Conservation (phyloP, 2,113 vertebrate genomes). For the Callipepla squamata region DNA sequence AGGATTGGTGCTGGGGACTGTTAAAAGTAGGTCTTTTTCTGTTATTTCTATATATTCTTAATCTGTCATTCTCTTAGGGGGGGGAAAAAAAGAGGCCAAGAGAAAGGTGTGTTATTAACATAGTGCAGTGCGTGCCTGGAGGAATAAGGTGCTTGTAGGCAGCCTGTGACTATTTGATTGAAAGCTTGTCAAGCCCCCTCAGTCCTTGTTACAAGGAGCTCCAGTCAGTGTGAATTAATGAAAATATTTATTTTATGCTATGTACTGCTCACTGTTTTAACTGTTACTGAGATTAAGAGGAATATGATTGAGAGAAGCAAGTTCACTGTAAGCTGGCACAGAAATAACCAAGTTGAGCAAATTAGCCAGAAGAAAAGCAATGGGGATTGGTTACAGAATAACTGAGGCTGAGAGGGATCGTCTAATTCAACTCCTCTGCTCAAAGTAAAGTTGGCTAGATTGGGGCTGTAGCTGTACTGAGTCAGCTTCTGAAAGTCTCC, state of each 20-base stretch:
- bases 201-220: background rate
- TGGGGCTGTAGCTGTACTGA: background rate
- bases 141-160: background rate
- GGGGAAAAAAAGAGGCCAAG: background rate
- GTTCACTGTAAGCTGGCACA: background rate
- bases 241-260: background rate
- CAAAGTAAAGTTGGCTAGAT: background rate
- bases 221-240: constrained; percentile 21
- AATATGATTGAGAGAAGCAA: background rate
- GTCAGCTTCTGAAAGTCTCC: background rate
- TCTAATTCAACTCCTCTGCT: background rate
- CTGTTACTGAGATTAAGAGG: background rate
- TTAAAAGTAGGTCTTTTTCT: background rate
- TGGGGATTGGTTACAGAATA: background rate
- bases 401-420: background rate
- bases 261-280: background rate
- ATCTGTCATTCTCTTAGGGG: background rate
- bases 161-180: constrained; percentile 11
- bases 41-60: background rate
- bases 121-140: background rate
- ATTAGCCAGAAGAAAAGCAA: background rate
- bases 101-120: background rate
- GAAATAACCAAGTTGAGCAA: background rate
- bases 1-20: background rate
- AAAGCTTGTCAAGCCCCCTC: background rate